These are phyloP conservation scores for Contarinia nasturtii DNA, from an alignment of 1,140 invertebrate genomes.

Conservation along the genomic window DNA sequence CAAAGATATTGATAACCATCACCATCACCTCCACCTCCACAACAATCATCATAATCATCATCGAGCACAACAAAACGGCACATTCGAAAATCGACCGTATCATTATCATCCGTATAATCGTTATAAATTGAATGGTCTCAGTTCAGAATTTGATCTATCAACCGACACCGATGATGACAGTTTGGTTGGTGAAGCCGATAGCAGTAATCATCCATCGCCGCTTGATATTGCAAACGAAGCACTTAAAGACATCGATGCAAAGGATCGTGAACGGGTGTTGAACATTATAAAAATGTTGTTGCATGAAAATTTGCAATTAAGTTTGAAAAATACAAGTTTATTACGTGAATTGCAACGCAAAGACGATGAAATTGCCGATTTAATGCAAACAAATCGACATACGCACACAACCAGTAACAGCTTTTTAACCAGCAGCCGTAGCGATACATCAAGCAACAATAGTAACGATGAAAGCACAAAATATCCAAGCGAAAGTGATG, in stretches of 20 bases:
- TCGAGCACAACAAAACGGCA: slow-evolving; percentile 5
- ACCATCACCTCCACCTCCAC: background rate
- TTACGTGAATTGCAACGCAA: slow-evolving; percentile 15
- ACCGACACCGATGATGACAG: slow-evolving; percentile 36
- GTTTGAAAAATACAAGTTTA: slow-evolving; percentile 10
- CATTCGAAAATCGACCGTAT: slow-evolving; percentile 7
- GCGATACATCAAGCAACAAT: no score
- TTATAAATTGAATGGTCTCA: slow-evolving; percentile 9
- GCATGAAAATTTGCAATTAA: slow-evolving; percentile 19
- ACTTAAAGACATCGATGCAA: slow-evolving; percentile 13
- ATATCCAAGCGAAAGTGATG: slow-evolving; percentile 2
- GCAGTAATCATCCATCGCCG: slow-evolving; percentile 16
- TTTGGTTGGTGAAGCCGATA: slow-evolving; percentile 24
- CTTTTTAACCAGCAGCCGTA: no score
- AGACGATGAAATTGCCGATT: slow-evolving; percentile 16
- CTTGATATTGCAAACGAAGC: slow-evolving; percentile 21
- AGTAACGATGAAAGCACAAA: background rate
- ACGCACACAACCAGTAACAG: background rate
- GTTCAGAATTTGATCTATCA: slow-evolving; percentile 38
- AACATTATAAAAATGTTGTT: slow-evolving; percentile 15
- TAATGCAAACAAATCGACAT: slow-evolving; percentile 10
- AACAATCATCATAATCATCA: slow-evolving; percentile 3
- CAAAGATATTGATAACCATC: slow-evolving; percentile 1
- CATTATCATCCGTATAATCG: slow-evolving; percentile 1
- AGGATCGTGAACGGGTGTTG: slow-evolving; percentile 15